Percentiles rank a stretch among this genome's conserved stretches.
phyloP scores from a whole-genome alignment of 2,888 invertebrate genomes.

The Meganola albula region DNA sequence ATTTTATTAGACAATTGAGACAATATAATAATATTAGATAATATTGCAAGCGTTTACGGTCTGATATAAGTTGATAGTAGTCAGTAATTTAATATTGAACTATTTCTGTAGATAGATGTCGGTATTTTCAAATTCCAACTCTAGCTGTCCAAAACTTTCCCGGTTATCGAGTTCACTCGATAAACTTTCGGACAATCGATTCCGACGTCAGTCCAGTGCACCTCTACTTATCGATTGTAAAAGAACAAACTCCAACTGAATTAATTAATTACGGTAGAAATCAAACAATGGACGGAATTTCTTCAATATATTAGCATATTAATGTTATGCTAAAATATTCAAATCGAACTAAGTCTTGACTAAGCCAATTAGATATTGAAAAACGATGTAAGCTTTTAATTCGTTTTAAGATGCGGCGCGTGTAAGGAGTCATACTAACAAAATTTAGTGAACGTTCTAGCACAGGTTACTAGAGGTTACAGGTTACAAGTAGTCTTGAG shows the following conservation, averaged over 20 bases:
- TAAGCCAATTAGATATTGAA: not conserved
- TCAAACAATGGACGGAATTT: conserved; percentile 20
- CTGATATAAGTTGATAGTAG: not conserved
- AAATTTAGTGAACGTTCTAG: not conserved
- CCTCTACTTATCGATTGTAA: conserved; percentile 16
- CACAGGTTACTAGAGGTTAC: too few species aligned
- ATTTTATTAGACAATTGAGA: not conserved
- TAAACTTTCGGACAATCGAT: conserved; percentile 15
- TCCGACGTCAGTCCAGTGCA: conserved; percentile 9
- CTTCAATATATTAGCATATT: conserved; percentile 27
- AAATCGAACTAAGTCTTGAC: not conserved
- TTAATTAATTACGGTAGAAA: conserved; percentile 15
- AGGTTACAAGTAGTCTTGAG: too few species aligned
- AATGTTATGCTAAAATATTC: not conserved
- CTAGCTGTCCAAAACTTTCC: conserved; percentile 4
- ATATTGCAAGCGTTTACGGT: not conserved
- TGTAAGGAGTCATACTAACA: not conserved
- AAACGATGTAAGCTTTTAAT: not conserved
- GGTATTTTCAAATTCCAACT: conserved; percentile 5
- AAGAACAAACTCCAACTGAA: conserved; percentile 14
- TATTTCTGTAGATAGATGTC: not conserved
- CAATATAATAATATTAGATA: not conserved
- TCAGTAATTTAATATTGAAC: not conserved
- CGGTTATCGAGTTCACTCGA: conserved; percentile 13
- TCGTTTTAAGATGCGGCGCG: not conserved